A percentile compares a stretch with the other conserved stretches of the same genome.
phyloP scores from a whole-genome alignment of 2,888 invertebrate species.

The Eristalinus aeneus region DNA sequence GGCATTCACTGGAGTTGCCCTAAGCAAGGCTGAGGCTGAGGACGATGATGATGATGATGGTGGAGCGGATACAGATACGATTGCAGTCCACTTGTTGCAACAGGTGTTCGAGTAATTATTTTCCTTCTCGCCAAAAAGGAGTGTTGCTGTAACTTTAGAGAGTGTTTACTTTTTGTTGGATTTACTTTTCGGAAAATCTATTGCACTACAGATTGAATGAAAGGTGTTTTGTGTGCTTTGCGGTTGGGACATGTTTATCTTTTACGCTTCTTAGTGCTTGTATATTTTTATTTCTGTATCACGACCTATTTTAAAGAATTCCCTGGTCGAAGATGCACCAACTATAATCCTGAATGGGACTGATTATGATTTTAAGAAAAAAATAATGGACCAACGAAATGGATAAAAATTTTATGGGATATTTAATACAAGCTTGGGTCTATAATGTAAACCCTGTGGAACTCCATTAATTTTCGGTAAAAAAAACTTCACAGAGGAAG shows the following conservation, averaged over 20 bases:
- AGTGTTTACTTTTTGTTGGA: slow-evolving; percentile 44
- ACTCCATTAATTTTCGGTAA: too few relatives aligned
- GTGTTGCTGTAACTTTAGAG: neutral
- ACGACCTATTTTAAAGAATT: too few relatives aligned
- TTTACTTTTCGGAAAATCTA: slow-evolving; percentile 57
- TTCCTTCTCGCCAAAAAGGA: slow-evolving; percentile 53
- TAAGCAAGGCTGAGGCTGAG: slow-evolving; percentile 59
- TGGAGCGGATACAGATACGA: slow-evolving; percentile 1
- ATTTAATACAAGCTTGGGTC: too few relatives aligned
- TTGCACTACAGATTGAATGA: slow-evolving; percentile 20
- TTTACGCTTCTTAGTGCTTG: too few relatives aligned
- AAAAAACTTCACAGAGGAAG: too few relatives aligned
- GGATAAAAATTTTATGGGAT: too few relatives aligned
- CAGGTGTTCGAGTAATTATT: slow-evolving; percentile 70
- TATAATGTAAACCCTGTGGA: too few relatives aligned
- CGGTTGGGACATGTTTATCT: neutral
- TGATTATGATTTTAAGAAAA: too few relatives aligned
- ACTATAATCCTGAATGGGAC: too few relatives aligned
- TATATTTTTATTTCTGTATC: too few relatives aligned
- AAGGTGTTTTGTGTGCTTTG: neutral
- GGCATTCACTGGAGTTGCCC: slow-evolving; percentile 47
- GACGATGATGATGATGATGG: slow-evolving; percentile 30
- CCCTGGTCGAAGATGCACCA: too few relatives aligned
- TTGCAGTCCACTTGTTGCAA: slow-evolving; percentile 52
- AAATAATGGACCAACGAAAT: too few relatives aligned